Conservation (phyloP, 2,113 vertebrate species). For the Macroglossus sobrinus region DNA sequence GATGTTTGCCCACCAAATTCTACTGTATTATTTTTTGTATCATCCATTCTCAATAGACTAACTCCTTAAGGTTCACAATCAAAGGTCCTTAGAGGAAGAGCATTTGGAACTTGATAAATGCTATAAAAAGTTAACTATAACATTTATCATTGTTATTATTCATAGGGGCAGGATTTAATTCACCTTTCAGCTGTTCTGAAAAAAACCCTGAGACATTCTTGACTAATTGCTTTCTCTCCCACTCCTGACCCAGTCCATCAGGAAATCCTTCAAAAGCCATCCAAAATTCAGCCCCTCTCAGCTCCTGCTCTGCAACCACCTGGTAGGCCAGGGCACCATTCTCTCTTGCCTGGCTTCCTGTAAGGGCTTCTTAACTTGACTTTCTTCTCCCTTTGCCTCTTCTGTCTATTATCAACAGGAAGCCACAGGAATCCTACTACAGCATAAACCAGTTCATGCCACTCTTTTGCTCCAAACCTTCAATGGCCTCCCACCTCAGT, state of each 20-base stretch:
- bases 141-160: conserved; percentile 46
- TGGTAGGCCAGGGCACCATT: not conserved
- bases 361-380: not conserved
- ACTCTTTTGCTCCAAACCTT: not conserved
- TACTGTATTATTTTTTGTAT: not conserved
- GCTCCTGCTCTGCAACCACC: not conserved
- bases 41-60: not conserved
- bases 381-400: not conserved
- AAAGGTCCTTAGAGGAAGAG: not conserved
- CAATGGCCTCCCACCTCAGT: not conserved
- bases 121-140: conserved; percentile 28
- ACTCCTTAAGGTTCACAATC: not conserved
- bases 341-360: not conserved
- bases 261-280: not conserved
- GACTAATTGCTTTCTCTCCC: not conserved
- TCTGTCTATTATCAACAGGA: not conserved
- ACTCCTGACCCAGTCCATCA: not conserved
- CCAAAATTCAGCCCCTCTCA: not conserved
- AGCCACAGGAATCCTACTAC: not conserved
- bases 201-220: not conserved
- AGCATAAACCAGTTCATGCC: not conserved
- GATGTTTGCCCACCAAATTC: not conserved
- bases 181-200: not conserved
- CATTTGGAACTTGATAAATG: not conserved
- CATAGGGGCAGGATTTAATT: conserved; percentile 3